A percentile compares a stretch with the other conserved stretches of the same genome.
Evolutionary conservation across 2,113 vertebrate genomes (phyloP).

Genomic region (Hypocryptadius cinnamomeus): DNA sequence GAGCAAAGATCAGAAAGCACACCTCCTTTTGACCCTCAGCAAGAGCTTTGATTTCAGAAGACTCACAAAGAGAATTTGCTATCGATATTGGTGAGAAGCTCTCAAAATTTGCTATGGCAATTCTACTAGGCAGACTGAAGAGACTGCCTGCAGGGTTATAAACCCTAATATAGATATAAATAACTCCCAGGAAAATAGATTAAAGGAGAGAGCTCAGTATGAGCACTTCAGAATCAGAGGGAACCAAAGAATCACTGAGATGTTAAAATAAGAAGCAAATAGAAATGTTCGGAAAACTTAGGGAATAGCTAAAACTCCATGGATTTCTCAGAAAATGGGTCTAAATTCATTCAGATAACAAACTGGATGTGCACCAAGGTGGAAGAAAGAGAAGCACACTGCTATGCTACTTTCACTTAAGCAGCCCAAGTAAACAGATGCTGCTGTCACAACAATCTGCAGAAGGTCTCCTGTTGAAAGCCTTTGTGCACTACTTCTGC

Average conservation of each 20-base stretch:
- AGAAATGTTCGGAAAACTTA: background rate
- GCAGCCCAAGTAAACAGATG: background rate
- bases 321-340: background rate
- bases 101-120: background rate
- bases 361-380: background rate
- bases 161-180: background rate
- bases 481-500: background rate
- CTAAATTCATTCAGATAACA: background rate
- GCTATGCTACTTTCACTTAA: background rate
- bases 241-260: background rate
- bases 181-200: background rate
- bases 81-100: background rate
- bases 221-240: background rate
- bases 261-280: background rate
- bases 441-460: background rate
- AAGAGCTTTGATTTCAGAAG: background rate
- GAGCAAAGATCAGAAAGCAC: background rate
- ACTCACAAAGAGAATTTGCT: background rate
- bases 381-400: background rate
- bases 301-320: background rate
- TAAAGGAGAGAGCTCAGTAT: background rate
- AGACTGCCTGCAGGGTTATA: background rate
- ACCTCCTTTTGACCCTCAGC: background rate
- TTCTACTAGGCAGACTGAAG: background rate
- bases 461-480: background rate